Conservation (phyloP, 2,113 vertebrate genomes). For the Rallus limicola region DNA sequence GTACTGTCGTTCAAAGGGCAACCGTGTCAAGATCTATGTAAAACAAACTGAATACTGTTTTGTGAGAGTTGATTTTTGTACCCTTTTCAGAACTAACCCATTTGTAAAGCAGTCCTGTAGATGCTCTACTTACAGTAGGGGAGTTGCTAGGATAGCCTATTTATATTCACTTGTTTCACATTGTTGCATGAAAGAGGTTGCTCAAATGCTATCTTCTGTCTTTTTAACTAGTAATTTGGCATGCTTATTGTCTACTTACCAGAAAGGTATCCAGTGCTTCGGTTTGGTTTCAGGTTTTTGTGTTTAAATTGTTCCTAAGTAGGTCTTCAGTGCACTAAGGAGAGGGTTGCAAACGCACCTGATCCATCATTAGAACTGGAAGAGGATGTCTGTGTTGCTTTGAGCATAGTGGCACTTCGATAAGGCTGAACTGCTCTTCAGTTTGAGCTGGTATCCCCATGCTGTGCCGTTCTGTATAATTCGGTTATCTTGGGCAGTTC, state of each 20-base stretch:
- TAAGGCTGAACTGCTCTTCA: neutral
- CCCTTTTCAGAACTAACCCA: neutral
- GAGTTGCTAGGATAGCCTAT: neutral
- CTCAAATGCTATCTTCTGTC: neutral
- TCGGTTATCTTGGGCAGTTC: neutral
- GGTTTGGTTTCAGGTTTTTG: neutral
- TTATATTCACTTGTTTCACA: neutral
- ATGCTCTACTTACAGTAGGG: neutral
- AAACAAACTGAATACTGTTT: neutral
- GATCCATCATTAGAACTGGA: neutral
- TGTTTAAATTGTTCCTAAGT: neutral
- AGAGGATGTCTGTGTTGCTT: neutral
- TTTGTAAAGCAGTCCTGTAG: neutral
- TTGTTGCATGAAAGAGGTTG: neutral
- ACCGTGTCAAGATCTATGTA: neutral
- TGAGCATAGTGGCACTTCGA: neutral
- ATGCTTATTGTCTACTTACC: too few species aligned
- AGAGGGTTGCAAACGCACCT: neutral
- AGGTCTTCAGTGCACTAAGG: neutral
- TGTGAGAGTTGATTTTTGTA: neutral
- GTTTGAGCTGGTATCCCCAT: neutral
- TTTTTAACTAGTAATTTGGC: neutral
- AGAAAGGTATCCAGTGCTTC: neutral
- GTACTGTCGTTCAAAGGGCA: slow-evolving; percentile 68
- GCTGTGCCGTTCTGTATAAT: neutral